phyloP scores from a whole-genome alignment of 2,797 vertebrate species.

The Mus caroli region DNA sequence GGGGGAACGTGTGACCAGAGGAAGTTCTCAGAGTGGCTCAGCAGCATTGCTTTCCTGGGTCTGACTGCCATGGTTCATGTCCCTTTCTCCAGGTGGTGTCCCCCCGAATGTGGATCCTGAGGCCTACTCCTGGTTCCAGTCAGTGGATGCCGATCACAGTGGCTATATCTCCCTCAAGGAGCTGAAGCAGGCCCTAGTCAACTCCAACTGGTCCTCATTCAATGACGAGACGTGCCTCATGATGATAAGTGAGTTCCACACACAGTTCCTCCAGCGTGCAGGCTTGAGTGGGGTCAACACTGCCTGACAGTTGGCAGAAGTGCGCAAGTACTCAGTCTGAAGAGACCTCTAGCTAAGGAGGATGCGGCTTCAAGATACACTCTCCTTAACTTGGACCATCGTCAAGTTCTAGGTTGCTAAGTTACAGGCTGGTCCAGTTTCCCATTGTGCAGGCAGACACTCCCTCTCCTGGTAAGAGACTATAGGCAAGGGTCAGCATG shows the following conservation, averaged over 20 bases:
- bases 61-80: background rate
- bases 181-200: slow-evolving; percentile 96
- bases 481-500: background rate
- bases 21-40: background rate
- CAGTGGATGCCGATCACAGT: slow-evolving; percentile 94
- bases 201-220: slow-evolving; percentile 97
- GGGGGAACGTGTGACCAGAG: background rate
- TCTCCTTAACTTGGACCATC: background rate
- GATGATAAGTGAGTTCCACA: slow-evolving; percentile 96
- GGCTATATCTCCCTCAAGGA: slow-evolving; percentile 96
- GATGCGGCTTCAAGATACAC: background rate
- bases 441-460: background rate
- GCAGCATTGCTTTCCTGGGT: background rate
- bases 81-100: slow-evolving; percentile 87
- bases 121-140: slow-evolving; percentile 96
- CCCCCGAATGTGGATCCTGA: slow-evolving; percentile 94
- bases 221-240: slow-evolving; percentile 96
- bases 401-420: slow-evolving; percentile 11
- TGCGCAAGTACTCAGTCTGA: background rate
- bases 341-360: background rate
- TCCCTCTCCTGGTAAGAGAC: background rate
- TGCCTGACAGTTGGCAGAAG: background rate
- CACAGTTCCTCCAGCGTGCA: accelerated
- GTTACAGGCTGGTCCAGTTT: slow-evolving; percentile 9
- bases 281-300: background rate